Percentiles rank a stretch among this genome's conserved stretches.
Evolutionary conservation across 2,797 vertebrate genomes (phyloP).

Genomic region (Galaxias olidus): DNA sequence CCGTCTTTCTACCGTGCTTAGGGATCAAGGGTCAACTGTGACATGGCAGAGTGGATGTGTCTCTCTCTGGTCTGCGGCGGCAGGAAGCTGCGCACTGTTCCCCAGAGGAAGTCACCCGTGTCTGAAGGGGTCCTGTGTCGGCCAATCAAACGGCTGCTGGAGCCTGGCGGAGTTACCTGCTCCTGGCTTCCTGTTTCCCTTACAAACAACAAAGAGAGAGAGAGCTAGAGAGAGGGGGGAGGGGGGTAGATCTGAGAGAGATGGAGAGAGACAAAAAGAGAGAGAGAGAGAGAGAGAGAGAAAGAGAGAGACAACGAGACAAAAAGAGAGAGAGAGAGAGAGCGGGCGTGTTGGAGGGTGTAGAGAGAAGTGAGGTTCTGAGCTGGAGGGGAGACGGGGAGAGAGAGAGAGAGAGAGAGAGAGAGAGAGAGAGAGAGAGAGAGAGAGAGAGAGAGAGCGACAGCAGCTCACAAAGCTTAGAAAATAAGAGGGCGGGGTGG

Average conservation of each 20-base stretch:
- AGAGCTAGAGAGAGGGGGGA: neutral
- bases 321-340: neutral
- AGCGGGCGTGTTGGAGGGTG: neutral
- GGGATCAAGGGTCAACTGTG: constrained; percentile 60
- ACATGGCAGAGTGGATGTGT: constrained; percentile 67
- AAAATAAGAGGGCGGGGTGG: neutral
- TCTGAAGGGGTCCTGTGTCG: constrained; percentile 69
- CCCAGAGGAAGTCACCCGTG: constrained; percentile 70
- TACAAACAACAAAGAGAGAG: neutral
- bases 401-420: neutral
- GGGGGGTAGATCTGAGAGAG: neutral
- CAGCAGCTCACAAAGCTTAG: too few species aligned
- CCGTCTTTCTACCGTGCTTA: constrained; percentile 42
- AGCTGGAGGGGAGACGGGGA: too few species aligned
- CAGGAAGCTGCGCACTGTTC: constrained; percentile 48
- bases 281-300: neutral
- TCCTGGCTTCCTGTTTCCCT: constrained; percentile 14
- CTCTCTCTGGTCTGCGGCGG: constrained; percentile 35
- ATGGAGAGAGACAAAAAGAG: constrained; percentile 1
- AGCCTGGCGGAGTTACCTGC: constrained; percentile 52
- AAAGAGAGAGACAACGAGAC: constrained; percentile 3
- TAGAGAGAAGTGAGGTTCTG: neutral
- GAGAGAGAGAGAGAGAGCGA: constrained; percentile 4
- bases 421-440: neutral
- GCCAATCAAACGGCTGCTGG: constrained; percentile 66